Percentiles rank a stretch among this genome's conserved stretches.
phyloP scores from a whole-genome alignment of 2,797 vertebrate genomes.

The Aratinga solstitialis region DNA sequence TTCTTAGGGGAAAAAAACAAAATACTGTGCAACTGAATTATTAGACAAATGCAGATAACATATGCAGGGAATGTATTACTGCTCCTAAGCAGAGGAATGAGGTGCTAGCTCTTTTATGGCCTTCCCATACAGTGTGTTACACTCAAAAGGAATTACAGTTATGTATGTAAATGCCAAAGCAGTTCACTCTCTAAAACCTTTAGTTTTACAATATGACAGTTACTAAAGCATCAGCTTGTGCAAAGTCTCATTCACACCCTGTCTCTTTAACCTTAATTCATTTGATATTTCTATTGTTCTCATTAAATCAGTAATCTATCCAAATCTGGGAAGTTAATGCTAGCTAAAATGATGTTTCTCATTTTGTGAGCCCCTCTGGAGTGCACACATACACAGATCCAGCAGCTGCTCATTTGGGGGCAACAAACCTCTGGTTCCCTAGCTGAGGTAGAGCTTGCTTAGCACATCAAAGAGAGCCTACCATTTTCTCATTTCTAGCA shows the following conservation, averaged over 20 bases:
- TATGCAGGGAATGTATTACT: background rate
- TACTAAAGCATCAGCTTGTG: background rate
- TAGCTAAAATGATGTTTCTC: background rate
- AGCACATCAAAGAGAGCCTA: background rate
- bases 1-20: background rate
- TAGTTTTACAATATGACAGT: background rate
- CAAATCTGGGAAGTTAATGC: background rate
- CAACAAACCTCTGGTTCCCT: background rate
- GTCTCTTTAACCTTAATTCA: background rate
- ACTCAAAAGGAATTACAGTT: background rate
- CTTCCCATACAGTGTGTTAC: background rate
- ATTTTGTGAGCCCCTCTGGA: background rate
- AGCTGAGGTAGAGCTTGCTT: background rate
- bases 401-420: background rate
- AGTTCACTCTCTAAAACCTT: background rate
- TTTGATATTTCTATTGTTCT: background rate
- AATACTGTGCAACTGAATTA: background rate
- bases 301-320: background rate
- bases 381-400: background rate
- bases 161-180: background rate
- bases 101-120: background rate
- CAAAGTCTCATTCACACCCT: background rate
- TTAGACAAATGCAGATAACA: background rate
- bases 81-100: background rate
- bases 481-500: background rate